Percentiles rank a stretch among this genome's conserved stretches.
Conservation (phyloP, 2,797 vertebrate species). For the Pyrocephalus nanus region DNA sequence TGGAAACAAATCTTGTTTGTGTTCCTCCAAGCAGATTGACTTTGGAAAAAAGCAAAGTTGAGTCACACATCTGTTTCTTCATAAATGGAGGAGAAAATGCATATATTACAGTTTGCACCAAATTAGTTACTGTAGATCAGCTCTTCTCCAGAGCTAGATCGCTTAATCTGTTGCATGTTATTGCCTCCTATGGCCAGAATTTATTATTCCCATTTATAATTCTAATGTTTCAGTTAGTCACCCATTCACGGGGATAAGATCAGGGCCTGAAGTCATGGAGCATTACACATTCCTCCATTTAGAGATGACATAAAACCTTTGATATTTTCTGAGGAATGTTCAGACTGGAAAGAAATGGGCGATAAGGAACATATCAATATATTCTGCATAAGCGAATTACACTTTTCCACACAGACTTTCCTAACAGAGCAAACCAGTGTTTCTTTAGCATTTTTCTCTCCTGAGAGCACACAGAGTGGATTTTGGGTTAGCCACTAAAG, state of each 20-base stretch:
- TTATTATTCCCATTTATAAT: conserved; percentile 60
- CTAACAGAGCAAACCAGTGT: background rate
- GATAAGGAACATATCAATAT: conserved; percentile 16
- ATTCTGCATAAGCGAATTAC: background rate
- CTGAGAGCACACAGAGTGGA: background rate
- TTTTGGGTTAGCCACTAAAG: background rate
- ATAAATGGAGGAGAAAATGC: conserved; percentile 42
- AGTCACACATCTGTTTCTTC: conserved; percentile 56
- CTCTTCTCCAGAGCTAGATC: conserved; percentile 22
- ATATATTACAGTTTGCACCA: background rate
- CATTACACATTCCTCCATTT: conserved; percentile 50
- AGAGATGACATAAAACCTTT: conserved; percentile 61
- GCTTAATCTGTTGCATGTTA: conserved; percentile 35
- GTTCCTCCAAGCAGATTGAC: conserved; percentile 17
- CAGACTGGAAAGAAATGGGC: background rate
- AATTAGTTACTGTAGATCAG: conserved; percentile 33
- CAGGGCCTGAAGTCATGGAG: conserved; percentile 42
- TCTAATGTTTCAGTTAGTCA: conserved; percentile 66
- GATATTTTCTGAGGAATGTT: conserved; percentile 61
- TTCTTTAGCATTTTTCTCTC: background rate
- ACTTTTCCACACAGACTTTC: background rate
- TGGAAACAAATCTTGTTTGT: conserved; percentile 42
- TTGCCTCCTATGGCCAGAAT: conserved; percentile 59
- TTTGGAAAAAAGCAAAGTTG: conserved; percentile 40
- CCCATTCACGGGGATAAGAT: conserved; percentile 58